Conservation (phyloP, 1,140 invertebrate genomes). For the Eueides isabella region DNA sequence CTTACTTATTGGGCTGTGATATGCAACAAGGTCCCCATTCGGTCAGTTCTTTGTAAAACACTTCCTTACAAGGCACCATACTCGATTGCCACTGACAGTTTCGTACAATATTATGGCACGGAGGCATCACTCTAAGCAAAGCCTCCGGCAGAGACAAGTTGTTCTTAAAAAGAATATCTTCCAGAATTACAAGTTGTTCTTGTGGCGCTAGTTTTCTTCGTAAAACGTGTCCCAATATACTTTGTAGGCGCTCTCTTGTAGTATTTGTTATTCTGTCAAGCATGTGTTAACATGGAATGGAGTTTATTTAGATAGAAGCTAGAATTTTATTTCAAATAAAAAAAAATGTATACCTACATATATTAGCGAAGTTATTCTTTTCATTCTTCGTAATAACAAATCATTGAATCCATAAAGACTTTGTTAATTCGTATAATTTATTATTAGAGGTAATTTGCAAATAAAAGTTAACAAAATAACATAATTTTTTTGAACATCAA, state of each 20-base stretch:
- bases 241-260: slow-evolving; percentile 41
- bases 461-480: too few relatives aligned
- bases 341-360: too few relatives aligned
- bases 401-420: too few relatives aligned
- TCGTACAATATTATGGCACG: slow-evolving; percentile 46
- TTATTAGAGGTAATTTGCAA: too few relatives aligned
- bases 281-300: not conserved
- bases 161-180: slow-evolving; percentile 44
- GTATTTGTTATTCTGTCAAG: slow-evolving; percentile 39
- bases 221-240: slow-evolving; percentile 46
- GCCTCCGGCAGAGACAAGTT: slow-evolving; percentile 50
- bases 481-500: too few relatives aligned
- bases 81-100: slow-evolving; percentile 56
- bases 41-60: slow-evolving; percentile 58
- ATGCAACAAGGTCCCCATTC: slow-evolving; percentile 64
- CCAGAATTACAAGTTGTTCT: slow-evolving; percentile 47
- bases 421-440: too few relatives aligned
- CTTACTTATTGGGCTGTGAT: slow-evolving; percentile 52
- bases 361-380: too few relatives aligned
- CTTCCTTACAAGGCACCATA: slow-evolving; percentile 46
- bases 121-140: slow-evolving; percentile 49
- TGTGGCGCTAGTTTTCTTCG: slow-evolving; percentile 40
- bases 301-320: too few relatives aligned
- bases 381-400: too few relatives aligned
- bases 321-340: not conserved